Percentiles rank a stretch among this genome's conserved stretches.
Evolutionary conservation across 2,888 invertebrate genomes (phyloP).

Genomic region (Watsonalla cultraria): DNA sequence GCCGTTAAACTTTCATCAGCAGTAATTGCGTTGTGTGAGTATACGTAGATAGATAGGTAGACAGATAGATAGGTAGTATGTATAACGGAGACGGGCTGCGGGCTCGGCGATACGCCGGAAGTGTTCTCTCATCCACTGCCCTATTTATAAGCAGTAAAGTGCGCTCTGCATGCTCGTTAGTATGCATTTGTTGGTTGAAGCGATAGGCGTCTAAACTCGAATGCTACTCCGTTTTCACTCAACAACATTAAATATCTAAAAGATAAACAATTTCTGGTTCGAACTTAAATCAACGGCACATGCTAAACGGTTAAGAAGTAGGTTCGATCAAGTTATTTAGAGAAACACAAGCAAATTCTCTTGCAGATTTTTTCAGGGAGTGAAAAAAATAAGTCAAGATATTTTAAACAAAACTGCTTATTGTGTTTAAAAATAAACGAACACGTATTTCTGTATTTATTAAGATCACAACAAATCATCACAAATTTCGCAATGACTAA

Average conservation of each 20-base stretch:
- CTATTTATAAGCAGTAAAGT: constrained; percentile 52
- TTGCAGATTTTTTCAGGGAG: no score
- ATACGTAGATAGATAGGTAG: constrained; percentile 10
- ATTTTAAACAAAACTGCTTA: no score
- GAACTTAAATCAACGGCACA: no score
- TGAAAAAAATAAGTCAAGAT: no score
- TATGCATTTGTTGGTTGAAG: constrained; percentile 18
- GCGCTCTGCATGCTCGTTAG: constrained; percentile 18
- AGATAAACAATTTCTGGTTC: no score
- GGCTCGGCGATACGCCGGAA: constrained; percentile 46
- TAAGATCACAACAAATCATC: no score
- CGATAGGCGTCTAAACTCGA: constrained; percentile 17
- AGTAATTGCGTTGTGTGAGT: constrained; percentile 25
- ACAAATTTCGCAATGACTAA: no score
- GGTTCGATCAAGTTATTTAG: no score
- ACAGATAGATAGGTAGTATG: constrained; percentile 10
- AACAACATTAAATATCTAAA: not conserved
- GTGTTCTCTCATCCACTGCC: constrained; percentile 55
- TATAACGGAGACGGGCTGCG: constrained; percentile 39
- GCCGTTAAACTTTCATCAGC: constrained; percentile 36
- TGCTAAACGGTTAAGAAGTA: no score
- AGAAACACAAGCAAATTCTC: no score
- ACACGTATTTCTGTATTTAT: no score
- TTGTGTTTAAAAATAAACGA: no score
- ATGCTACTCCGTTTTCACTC: constrained; percentile 15